Percentiles rank a stretch among this genome's conserved stretches.
phyloP scores from a whole-genome alignment of 2,113 vertebrate genomes.

The Limanda limanda region DNA sequence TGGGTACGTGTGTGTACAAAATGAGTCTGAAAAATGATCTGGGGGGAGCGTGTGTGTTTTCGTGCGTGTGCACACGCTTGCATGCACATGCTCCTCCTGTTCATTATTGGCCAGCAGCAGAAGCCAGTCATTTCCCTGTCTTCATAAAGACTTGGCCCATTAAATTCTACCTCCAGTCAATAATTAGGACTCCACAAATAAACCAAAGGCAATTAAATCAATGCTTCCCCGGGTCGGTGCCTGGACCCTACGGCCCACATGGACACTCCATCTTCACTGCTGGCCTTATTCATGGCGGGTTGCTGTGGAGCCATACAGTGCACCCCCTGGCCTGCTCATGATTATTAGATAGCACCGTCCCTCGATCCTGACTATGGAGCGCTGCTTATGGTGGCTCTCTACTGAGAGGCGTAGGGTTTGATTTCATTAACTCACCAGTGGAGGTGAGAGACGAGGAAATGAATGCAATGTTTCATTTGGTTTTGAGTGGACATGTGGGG shows the following conservation, averaged over 20 bases:
- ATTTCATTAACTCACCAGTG: conserved; percentile 77
- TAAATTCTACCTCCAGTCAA: conserved; percentile 99
- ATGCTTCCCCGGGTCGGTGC: conserved; percentile 88
- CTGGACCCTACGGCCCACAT: conserved; percentile 90
- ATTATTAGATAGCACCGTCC: conserved; percentile 78
- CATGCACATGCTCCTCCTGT: conserved; percentile 73
- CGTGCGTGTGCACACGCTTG: conserved; percentile 57
- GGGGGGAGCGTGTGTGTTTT: conserved; percentile 79
- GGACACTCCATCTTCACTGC: conserved; percentile 91
- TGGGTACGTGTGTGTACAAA: conserved; percentile 87
- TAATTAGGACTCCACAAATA: conserved; percentile 99
- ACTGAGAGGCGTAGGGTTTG: conserved; percentile 68
- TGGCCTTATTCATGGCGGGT: conserved; percentile 86
- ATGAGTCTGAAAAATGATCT: conserved; percentile 95
- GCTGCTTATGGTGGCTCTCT: conserved; percentile 74
- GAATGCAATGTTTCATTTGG: conserved; percentile 76
- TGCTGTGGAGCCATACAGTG: conserved; percentile 70
- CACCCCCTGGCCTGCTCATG: conserved; percentile 74
- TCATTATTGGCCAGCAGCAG: conserved; percentile 93
- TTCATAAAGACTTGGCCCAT: conserved; percentile 96
- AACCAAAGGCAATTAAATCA: conserved; percentile 99
- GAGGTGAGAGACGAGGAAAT: conserved; percentile 71
- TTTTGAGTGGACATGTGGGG: conserved; percentile 72
- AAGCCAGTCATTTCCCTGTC: conserved; percentile 90
- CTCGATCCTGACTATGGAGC: conserved; percentile 58